Base-by-base conservation (phyloP, 2,113 vertebrate genomes). In the Monopterus albus region DNA sequence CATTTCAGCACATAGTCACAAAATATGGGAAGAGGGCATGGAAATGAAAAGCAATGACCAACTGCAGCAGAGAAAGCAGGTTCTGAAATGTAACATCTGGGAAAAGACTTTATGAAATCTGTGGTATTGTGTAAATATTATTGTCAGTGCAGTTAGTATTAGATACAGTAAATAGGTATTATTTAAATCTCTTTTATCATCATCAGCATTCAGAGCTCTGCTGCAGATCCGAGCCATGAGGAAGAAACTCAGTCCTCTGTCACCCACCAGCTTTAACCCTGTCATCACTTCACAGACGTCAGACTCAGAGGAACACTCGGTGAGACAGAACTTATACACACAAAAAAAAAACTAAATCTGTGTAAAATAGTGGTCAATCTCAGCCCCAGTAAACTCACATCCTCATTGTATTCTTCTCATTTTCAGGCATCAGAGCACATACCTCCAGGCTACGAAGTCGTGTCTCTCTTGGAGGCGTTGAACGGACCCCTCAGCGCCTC, bases 211-310 rank as follows among this genome's bases (percentile, higher is more conserved):
- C 89, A 94, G 97, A 84, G 98, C 97, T 43, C 92, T 99, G 88
- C 95, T 99, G 61, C 98, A 99, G 87, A 99, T 99, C 85, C 93
- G 97, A 86, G 98, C 98, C 45, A 97, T 99, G 96, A 96, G 97
- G 91, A 98, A 97, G 72, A 97, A 98, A 50, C 63, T 96, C 83
- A 96, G 95, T 38, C 96, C 98, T 0, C 87, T 97, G 75, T 95
- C 98, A 0, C 96, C 97, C 1, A 81, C 92, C 70, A 93, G 91
- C 89, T 98, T 96, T 82, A 98, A 97, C 90, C 95, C 98, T 39
- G 94, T 98, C 92, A 96, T 98, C 25, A 94, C 96, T 1, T 95
- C 97, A 0, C 98, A 98, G 90, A 95, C 95, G 0, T 97, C 97
- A 0, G 97, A 98, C 89, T 97, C 96, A 0, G 98, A 99, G 78